Conservation (phyloP, 2,888 invertebrate species). For the Neoascia interrupta region DNA sequence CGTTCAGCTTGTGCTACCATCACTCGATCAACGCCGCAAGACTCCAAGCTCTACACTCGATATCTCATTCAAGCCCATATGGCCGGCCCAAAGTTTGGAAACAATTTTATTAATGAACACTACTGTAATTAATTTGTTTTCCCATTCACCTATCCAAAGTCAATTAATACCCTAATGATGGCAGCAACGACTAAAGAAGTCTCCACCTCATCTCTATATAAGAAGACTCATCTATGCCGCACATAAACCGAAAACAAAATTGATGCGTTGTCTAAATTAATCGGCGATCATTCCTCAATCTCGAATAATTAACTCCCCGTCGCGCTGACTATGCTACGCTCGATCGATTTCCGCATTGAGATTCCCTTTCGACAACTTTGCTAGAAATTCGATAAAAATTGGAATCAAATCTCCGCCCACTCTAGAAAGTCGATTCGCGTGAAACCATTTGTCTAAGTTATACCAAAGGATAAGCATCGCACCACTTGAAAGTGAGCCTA, state of each 20-base stretch:
- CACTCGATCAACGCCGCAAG: slow-evolving; percentile 43
- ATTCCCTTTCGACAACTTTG: too few species aligned
- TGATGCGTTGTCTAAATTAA: too few species aligned
- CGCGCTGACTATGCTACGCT: background rate
- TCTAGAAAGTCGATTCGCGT: slow-evolving; percentile 31
- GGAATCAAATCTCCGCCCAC: background rate
- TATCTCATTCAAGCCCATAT: slow-evolving; percentile 43
- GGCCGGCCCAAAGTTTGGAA: slow-evolving; percentile 15
- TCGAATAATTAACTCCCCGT: slow-evolving; percentile 44
- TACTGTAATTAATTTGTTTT: slow-evolving; percentile 46
- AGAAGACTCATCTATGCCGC: too few species aligned
- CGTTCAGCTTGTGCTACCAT: slow-evolving; percentile 34
- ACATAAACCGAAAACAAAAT: too few species aligned
- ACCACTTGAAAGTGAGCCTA: slow-evolving; percentile 47
- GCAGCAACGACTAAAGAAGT: slow-evolving; percentile 12
- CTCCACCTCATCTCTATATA: too few species aligned
- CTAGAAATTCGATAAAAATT: too few species aligned
- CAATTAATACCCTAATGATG: slow-evolving; percentile 47
- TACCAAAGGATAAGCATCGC: slow-evolving; percentile 12
- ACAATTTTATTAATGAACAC: slow-evolving; percentile 56
- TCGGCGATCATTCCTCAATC: slow-evolving; percentile 50
- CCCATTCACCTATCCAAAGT: slow-evolving; percentile 24
- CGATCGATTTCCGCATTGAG: background rate
- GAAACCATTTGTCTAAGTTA: slow-evolving; percentile 39
- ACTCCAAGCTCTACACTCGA: slow-evolving; percentile 10